These are phyloP conservation scores for Vipera latastei DNA, from an alignment of 2,797 vertebrate species.

Conservation along the genomic window DNA sequence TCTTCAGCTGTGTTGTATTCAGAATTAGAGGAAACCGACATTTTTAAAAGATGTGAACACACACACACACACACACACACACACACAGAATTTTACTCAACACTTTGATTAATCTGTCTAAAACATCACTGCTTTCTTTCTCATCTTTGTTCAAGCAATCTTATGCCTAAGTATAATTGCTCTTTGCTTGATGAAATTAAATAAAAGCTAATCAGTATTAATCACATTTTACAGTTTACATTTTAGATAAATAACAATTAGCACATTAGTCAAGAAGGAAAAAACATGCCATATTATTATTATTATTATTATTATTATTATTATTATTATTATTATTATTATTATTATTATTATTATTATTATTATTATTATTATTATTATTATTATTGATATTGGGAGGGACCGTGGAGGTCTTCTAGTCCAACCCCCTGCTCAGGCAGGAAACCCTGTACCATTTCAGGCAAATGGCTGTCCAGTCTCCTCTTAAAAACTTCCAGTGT, in stretches of 20 bases:
- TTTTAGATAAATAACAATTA: constrained; percentile 19
- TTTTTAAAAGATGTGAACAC: not conserved
- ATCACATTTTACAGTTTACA: constrained; percentile 7
- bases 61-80: no score
- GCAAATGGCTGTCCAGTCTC: no score
- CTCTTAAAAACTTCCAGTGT: no score
- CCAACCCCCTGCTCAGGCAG: no score
- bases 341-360: no score
- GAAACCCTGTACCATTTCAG: no score
- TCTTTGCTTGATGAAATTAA: constrained; percentile 16
- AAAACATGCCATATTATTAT: not conserved
- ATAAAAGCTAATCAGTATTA: constrained; percentile 25
- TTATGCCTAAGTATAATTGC: not conserved
- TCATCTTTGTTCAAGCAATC: not conserved
- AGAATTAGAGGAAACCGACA: not conserved
- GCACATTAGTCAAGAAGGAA: not conserved
- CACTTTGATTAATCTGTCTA: not conserved
- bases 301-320: no score
- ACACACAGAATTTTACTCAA: not conserved
- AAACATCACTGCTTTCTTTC: not conserved
- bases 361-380: no score
- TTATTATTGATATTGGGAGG: no score
- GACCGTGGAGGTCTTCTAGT: no score
- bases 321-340: no score
- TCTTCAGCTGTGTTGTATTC: not conserved